A percentile compares a stretch with the other conserved stretches of the same genome.
These are phyloP conservation scores for Dendrolimus kikuchii DNA, from an alignment of 1,140 invertebrate species.

Conservation along the genomic window DNA sequence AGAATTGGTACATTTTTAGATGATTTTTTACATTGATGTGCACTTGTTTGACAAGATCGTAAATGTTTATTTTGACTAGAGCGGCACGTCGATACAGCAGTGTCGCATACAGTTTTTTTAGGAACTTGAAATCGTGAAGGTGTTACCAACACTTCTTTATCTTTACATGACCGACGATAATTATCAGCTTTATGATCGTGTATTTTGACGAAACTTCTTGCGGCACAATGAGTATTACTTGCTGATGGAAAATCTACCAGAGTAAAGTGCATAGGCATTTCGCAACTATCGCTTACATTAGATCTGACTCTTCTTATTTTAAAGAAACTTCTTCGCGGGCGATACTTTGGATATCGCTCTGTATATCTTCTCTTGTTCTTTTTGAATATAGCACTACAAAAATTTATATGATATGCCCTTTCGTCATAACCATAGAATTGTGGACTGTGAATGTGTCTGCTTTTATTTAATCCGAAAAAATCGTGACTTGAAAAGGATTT, in stretches of 20 bases:
- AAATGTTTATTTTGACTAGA: background rate
- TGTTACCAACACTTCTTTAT: slow-evolving; percentile 7
- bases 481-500: slow-evolving; percentile 11
- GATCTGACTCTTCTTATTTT: too few relatives aligned
- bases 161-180: slow-evolving; percentile 1
- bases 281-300: background rate
- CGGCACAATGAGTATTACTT: too few relatives aligned
- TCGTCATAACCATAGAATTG: background rate
- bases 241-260: slow-evolving; percentile 7
- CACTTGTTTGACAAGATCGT: background rate
- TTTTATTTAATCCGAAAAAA: slow-evolving; percentile 1
- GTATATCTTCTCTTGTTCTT: too few relatives aligned
- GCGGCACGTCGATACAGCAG: background rate
- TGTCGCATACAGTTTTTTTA: slow-evolving; percentile 1
- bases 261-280: slow-evolving; percentile 6
- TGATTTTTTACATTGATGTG: background rate
- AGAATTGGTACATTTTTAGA: too few relatives aligned
- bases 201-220: too few relatives aligned
- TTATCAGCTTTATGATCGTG: too few relatives aligned
- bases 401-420: too few relatives aligned
- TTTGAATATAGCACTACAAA: too few relatives aligned
- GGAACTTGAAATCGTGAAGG: slow-evolving; percentile 4
- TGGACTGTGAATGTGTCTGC: slow-evolving; percentile 4
- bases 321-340: too few relatives aligned
- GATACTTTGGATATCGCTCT: too few relatives aligned